Percentiles rank a stretch among this genome's conserved stretches.
phyloP scores from a whole-genome alignment of 2,888 invertebrate genomes.

The Leptinotarsa haldemani region DNA sequence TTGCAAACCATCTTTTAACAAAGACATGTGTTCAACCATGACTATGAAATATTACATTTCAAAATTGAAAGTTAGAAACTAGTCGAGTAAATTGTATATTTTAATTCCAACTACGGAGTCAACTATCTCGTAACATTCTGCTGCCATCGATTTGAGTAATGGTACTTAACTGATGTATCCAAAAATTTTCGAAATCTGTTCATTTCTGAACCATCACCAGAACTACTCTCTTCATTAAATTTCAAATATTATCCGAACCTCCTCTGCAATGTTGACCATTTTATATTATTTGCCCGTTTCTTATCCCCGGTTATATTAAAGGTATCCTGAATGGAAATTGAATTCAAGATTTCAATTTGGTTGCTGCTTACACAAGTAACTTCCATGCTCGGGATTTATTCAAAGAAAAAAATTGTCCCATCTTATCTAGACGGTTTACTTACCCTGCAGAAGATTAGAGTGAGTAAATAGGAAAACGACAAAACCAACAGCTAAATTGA shows the following conservation, averaged over 20 bases:
- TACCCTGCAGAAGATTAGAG: slow-evolving; percentile 28
- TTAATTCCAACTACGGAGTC: no score
- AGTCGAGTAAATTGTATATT: no score
- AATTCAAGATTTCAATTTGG: slow-evolving; percentile 49
- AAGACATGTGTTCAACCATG: no score
- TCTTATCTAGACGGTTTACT: slow-evolving; percentile 34
- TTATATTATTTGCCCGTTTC: slow-evolving; percentile 47
- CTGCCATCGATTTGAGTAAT: no score
- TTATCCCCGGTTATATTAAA: slow-evolving; percentile 45
- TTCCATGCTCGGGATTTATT: slow-evolving; percentile 28
- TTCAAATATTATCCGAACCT: slow-evolving; percentile 11
- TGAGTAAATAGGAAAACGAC: slow-evolving; percentile 21
- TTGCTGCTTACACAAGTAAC: slow-evolving; percentile 42
- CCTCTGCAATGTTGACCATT: slow-evolving; percentile 48
- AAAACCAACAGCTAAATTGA: slow-evolving; percentile 14
- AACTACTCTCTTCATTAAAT: background rate
- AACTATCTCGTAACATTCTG: no score
- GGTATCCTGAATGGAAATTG: slow-evolving; percentile 48
- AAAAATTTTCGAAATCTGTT: background rate
- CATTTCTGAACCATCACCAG: slow-evolving; percentile 1
- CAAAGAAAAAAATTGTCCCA: slow-evolving; percentile 28
- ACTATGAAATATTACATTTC: no score
- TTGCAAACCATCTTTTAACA: no score
- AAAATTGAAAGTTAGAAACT: no score
- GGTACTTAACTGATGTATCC: background rate